Conservation (phyloP, 2,888 invertebrate species). For the Leptarthrus brevirostris region DNA sequence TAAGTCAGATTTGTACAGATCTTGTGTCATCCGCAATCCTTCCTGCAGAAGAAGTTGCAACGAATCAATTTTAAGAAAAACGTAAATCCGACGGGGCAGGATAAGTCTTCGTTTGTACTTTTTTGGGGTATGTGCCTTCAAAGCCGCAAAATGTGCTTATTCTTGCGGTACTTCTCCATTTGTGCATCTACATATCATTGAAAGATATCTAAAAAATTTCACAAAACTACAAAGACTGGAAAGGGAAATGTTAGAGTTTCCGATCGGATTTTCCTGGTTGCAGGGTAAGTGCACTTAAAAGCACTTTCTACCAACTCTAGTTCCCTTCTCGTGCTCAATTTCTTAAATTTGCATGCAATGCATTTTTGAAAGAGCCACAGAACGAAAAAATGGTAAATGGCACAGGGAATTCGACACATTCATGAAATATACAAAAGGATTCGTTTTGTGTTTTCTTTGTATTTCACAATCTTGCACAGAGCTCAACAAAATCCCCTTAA, state of each 20-base stretch:
- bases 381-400: background rate
- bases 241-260: background rate
- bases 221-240: background rate
- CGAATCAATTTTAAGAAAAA: too few species aligned
- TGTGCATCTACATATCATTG: background rate
- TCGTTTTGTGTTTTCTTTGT: too few species aligned
- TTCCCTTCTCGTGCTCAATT: background rate
- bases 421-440: background rate
- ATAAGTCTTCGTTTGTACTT: too few species aligned
- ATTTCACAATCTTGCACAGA: too few species aligned
- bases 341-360: slow-evolving; percentile 13
- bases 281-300: slow-evolving; percentile 3
- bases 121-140: too few species aligned
- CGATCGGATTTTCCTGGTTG: background rate
- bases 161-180: background rate
- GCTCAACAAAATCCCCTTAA: too few species aligned
- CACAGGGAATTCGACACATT: background rate
- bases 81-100: too few species aligned
- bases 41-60: too few species aligned
- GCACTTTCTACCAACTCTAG: background rate
- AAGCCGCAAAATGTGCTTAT: background rate
- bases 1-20: too few species aligned
- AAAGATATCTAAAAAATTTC: background rate
- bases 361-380: background rate
- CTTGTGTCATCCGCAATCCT: too few species aligned